Evolutionary conservation across 2,113 vertebrate species (phyloP).

Genomic region (Trichomycterus rosablanca): DNA sequence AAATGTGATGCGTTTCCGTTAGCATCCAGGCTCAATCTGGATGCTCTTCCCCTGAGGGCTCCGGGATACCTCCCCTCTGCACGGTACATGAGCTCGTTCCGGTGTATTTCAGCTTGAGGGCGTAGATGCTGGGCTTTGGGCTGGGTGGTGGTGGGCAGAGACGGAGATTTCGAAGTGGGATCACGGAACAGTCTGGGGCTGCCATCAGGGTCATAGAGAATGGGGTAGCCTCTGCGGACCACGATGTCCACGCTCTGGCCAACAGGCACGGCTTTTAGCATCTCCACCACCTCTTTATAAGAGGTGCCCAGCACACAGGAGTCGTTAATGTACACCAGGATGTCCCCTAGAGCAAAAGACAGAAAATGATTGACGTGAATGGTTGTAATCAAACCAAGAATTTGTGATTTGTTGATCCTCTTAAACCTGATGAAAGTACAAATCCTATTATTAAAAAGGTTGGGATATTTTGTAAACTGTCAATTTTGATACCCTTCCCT

Average conservation of each 20-base stretch:
- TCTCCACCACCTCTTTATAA: constrained; percentile 69
- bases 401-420: too few species aligned
- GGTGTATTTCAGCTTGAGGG: constrained; percentile 44
- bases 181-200: constrained; percentile 54
- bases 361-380: not conserved
- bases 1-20: constrained; percentile 58
- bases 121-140: constrained; percentile 51
- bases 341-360: constrained; percentile 57
- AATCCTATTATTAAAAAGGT: too few species aligned
- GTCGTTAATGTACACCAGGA: constrained; percentile 70
- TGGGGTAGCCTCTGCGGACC: constrained; percentile 69
- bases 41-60: constrained; percentile 42
- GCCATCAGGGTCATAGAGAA: constrained; percentile 71
- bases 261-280: constrained; percentile 66
- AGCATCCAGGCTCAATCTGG: constrained; percentile 52
- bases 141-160: constrained; percentile 45
- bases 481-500: too few species aligned
- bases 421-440: too few species aligned
- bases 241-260: constrained; percentile 69
- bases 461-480: too few species aligned
- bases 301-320: constrained; percentile 68
- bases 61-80: constrained; percentile 45
- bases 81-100: constrained; percentile 45
- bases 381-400: too few species aligned
- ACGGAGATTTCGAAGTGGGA: constrained; percentile 10